Conservation (phyloP, 2,113 vertebrate species). For the Lampris incognitus region DNA sequence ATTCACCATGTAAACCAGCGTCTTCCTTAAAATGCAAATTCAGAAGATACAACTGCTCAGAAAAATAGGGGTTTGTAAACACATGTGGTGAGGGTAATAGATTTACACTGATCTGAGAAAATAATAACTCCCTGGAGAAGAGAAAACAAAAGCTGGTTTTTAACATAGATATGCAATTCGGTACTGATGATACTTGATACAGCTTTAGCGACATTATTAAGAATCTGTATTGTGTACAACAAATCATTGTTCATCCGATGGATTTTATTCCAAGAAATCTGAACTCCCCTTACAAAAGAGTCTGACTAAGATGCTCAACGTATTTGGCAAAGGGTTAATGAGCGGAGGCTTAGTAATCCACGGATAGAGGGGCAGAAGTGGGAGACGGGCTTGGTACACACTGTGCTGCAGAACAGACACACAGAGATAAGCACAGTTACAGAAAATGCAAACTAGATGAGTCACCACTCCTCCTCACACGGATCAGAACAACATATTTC, state of each 20-base stretch:
- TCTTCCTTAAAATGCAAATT: slow-evolving; percentile 8
- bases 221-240: slow-evolving; percentile 1
- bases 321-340: slow-evolving; percentile 47
- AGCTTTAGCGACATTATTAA: neutral
- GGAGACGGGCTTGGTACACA: slow-evolving; percentile 55
- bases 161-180: neutral
- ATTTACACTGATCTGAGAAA: neutral
- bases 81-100: slow-evolving; percentile 15
- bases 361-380: slow-evolving; percentile 40
- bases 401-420: slow-evolving; percentile 63
- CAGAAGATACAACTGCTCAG: slow-evolving; percentile 27
- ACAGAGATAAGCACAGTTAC: slow-evolving; percentile 69
- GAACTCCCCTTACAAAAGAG: slow-evolving; percentile 39
- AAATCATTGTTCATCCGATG: slow-evolving; percentile 11
- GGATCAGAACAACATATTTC: slow-evolving; percentile 68
- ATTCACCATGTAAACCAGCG: slow-evolving; percentile 30
- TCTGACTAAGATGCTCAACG: slow-evolving; percentile 12
- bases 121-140: slow-evolving; percentile 9
- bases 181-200: neutral
- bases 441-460: slow-evolving; percentile 77
- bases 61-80: slow-evolving; percentile 20
- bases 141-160: neutral
- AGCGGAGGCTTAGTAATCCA: slow-evolving; percentile 58
- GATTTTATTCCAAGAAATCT: neutral
- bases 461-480: slow-evolving; percentile 70